Percentiles rank a stretch among this genome's conserved stretches.
These are phyloP conservation scores for Rhinolophus sinicus DNA, from an alignment of 2,113 vertebrate genomes.

Conservation along the genomic window DNA sequence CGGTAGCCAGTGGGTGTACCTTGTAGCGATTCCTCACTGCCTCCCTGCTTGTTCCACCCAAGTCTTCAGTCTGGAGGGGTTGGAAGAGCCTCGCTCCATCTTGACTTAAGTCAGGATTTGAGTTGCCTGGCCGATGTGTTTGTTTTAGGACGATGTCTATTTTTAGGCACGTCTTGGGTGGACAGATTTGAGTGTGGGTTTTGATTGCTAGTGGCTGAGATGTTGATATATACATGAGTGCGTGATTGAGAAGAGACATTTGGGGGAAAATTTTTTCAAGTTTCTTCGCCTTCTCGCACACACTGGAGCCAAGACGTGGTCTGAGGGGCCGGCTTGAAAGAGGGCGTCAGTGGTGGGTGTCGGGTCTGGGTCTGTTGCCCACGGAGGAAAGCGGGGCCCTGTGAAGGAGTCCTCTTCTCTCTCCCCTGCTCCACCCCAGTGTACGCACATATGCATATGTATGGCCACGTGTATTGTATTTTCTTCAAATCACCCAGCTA, in stretches of 20 bases:
- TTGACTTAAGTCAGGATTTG: background rate
- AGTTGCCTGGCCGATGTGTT: background rate
- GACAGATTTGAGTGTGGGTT: slow-evolving; percentile 61
- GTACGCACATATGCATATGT: background rate
- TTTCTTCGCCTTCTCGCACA: background rate
- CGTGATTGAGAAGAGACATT: slow-evolving; percentile 1
- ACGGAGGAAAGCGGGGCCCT: background rate
- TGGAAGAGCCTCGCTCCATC: background rate
- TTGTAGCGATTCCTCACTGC: background rate
- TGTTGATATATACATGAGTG: background rate
- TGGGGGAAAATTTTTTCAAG: background rate
- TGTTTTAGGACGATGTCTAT: slow-evolving; percentile 50
- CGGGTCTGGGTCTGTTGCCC: background rate
- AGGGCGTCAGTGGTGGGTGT: background rate
- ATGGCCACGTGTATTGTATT: background rate
- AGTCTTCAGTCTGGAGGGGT: background rate
- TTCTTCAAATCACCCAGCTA: background rate
- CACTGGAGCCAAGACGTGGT: slow-evolving; percentile 13
- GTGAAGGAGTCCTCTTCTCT: background rate
- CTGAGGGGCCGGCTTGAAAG: background rate
- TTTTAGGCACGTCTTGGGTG: slow-evolving; percentile 59
- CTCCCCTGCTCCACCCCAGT: background rate
- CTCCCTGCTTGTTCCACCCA: background rate
- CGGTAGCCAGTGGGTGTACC: background rate
- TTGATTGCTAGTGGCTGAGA: slow-evolving; percentile 30